Evolutionary conservation across 2,888 invertebrate species (phyloP).

Genomic region (Sphaeridia pumilis): DNA sequence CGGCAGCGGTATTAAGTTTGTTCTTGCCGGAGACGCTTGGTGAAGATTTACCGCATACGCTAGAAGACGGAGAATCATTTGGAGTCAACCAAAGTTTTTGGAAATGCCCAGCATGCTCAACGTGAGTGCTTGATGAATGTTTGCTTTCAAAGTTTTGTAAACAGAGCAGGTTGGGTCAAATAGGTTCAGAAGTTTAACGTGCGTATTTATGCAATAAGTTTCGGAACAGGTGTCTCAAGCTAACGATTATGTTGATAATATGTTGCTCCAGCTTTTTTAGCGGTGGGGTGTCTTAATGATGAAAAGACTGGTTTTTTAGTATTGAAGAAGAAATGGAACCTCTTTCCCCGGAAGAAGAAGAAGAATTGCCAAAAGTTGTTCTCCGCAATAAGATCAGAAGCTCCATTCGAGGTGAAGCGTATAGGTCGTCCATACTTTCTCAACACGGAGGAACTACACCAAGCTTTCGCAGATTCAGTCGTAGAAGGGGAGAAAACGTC

Average conservation of each 20-base stretch:
- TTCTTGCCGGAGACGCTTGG: constrained; percentile 76
- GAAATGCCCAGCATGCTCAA: constrained; percentile 50
- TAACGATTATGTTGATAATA: no score
- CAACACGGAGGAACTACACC: no score
- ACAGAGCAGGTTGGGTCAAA: no score
- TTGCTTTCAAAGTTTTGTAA: no score
- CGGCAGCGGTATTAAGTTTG: constrained; percentile 62
- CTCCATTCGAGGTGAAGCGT: constrained; percentile 52
- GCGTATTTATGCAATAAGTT: not conserved
- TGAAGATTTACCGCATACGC: constrained; percentile 71
- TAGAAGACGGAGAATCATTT: constrained; percentile 75
- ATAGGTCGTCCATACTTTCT: constrained; percentile 47
- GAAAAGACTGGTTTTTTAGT: no score
- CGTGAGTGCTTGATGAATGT: constrained; percentile 12
- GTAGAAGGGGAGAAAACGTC: no score
- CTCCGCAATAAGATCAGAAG: constrained; percentile 53
- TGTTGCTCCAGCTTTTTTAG: no score
- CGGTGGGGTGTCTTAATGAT: no score
- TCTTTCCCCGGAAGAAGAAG: no score
- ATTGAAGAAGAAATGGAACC: no score
- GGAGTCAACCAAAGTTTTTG: constrained; percentile 66
- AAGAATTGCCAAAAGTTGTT: constrained; percentile 24
- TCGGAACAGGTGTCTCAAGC: no score
- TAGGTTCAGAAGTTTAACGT: not conserved
- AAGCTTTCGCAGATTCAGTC: no score